Percentiles rank a stretch among this genome's conserved stretches.
Conservation (phyloP, 2,797 vertebrate genomes). For the Cygnus olor region DNA sequence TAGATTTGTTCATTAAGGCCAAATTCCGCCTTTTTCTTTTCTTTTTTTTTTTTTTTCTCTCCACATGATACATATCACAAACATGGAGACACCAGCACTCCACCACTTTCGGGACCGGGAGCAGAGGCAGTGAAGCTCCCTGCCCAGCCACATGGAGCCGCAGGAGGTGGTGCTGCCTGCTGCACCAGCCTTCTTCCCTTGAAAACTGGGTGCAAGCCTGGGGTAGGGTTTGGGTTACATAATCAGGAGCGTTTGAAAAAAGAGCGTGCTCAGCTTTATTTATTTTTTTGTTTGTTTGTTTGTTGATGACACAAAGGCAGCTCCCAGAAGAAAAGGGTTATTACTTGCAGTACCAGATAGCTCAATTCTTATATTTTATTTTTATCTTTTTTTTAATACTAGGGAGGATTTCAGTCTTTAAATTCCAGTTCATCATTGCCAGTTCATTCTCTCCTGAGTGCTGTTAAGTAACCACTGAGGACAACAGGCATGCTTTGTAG, state of each 20-base stretch:
- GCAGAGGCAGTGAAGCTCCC: not conserved
- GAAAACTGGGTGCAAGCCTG: not conserved
- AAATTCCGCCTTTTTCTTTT: not conserved
- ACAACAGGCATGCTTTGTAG: not conserved
- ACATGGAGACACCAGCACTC: fast-evolving
- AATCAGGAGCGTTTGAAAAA: not conserved
- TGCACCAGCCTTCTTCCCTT: not conserved
- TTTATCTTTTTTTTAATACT: not conserved
- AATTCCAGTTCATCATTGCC: not conserved
- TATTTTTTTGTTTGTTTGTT: not conserved
- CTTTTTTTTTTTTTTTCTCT: too few species aligned
- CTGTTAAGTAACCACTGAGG: not conserved
- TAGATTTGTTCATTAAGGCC: not conserved
- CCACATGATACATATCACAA: fast-evolving
- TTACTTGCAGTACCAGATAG: not conserved
- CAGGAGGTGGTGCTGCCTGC: not conserved
- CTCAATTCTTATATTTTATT: not conserved
- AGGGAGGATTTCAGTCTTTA: not conserved
- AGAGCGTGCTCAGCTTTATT: not conserved
- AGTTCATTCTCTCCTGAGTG: not conserved
- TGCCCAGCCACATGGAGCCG: fast-evolving
- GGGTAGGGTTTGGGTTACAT: not conserved
- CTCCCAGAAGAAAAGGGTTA: not conserved
- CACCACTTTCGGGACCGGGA: fast-evolving
- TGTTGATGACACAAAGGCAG: not conserved